phyloP scores from a whole-genome alignment of 2,797 vertebrate species.

The Florisuga fusca region DNA sequence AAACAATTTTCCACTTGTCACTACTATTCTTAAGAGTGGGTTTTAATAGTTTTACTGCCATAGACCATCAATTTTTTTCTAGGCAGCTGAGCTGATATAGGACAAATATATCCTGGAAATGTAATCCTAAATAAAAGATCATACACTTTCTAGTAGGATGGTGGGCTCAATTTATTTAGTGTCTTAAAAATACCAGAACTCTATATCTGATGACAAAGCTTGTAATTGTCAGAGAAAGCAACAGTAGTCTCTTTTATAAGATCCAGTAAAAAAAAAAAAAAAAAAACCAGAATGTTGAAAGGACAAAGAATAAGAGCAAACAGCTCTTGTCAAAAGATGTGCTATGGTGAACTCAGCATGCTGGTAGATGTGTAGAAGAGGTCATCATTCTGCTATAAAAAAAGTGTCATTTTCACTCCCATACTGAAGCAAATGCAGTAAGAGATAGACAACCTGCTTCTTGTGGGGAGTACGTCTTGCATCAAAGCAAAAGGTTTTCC shows the following conservation, averaged over 20 bases:
- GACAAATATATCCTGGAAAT: conserved; percentile 31
- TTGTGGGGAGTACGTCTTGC: not conserved
- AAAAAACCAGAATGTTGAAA: conserved; percentile 38
- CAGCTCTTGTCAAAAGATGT: conserved; percentile 2
- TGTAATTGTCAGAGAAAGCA: conserved; percentile 21
- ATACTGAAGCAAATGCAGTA: not conserved
- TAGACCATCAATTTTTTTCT: conserved; percentile 34
- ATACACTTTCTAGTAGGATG: not conserved
- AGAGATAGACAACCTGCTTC: not conserved
- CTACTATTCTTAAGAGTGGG: not conserved
- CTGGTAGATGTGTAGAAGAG: not conserved
- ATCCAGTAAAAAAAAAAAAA: not conserved
- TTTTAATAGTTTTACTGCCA: conserved; percentile 15
- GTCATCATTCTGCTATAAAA: not conserved
- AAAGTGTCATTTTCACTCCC: conserved; percentile 10
- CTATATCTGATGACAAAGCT: conserved; percentile 27
- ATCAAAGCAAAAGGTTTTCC: not conserved
- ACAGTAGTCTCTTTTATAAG: not conserved
- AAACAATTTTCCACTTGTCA: conserved; percentile 41
- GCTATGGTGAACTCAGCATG: conserved; percentile 6
- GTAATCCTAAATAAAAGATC: conserved; percentile 16
- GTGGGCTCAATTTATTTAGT: conserved; percentile 43
- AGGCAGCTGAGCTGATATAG: not conserved
- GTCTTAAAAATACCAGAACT: conserved; percentile 31
- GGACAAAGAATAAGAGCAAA: conserved; percentile 28